A percentile compares a stretch with the other conserved stretches of the same genome.
These are phyloP conservation scores for Pachypeltis micranthus DNA, from an alignment of 1,140 invertebrate species.

Conservation along the genomic window DNA sequence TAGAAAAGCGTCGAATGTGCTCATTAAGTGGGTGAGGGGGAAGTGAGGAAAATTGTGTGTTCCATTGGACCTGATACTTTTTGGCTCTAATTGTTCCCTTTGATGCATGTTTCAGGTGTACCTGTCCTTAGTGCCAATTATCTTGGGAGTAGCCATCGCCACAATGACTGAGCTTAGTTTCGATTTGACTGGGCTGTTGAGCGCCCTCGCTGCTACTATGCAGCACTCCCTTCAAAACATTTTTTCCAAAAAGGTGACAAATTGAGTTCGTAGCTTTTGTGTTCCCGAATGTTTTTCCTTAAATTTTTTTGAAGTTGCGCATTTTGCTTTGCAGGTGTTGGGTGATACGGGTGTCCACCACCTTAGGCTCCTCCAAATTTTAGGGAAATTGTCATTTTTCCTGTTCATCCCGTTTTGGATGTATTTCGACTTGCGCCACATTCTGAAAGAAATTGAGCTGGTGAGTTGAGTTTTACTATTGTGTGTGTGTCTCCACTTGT, in stretches of 20 bases:
- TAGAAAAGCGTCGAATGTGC: no score
- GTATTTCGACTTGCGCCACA: slow-evolving; percentile 51
- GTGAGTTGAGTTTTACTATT: no score
- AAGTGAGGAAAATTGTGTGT: no score
- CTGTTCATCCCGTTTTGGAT: slow-evolving; percentile 85
- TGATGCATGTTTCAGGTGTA: slow-evolving; percentile 63
- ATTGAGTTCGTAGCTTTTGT: neutral
- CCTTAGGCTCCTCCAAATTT: slow-evolving; percentile 66
- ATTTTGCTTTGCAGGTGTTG: slow-evolving; percentile 48
- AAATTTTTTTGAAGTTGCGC: neutral
- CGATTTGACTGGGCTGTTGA: slow-evolving; percentile 71
- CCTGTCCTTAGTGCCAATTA: slow-evolving; percentile 78
- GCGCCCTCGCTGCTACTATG: slow-evolving; percentile 79
- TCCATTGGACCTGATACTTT: no score
- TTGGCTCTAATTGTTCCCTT: no score
- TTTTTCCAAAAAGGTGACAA: slow-evolving; percentile 80
- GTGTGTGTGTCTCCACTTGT: no score
- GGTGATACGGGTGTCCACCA: slow-evolving; percentile 82
- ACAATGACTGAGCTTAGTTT: slow-evolving; percentile 89
- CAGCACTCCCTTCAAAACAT: slow-evolving; percentile 89
- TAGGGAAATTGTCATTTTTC: slow-evolving; percentile 64
- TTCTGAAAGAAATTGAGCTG: slow-evolving; percentile 48
- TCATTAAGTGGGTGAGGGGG: no score
- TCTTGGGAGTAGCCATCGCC: slow-evolving; percentile 80
- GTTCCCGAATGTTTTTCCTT: neutral